Base-by-base conservation (phyloP, 2,888 invertebrate species). In the Patella caerulea region DNA sequence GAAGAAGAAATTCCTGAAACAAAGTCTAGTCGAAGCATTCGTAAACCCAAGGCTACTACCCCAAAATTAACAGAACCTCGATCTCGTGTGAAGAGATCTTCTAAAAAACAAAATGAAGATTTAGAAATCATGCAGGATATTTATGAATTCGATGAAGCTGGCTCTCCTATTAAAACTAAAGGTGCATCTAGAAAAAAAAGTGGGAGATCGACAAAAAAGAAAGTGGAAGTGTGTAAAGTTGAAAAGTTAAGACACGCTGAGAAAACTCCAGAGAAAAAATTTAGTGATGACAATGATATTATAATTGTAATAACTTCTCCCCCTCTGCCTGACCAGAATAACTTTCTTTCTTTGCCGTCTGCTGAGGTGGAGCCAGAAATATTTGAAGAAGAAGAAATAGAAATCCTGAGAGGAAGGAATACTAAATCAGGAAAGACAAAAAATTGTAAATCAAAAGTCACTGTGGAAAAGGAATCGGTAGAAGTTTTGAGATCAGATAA, bases 61-160 rank as follows among this genome's bases (percentile, higher is more conserved):
- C 24, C 65, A 12, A 65, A 65, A 24, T 24, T 14, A 19, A 19
- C 65, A 19, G 24, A 65, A 14, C 11, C 24, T 11, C 19, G 65
- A 14, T 65, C 65, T 2, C 9, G 72, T n/a, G 52, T 19, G 7
- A 70, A 70, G 9, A 70, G 29, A 70, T 70, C 70, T 70, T 72
- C 54, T 24, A 72, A 2, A 9, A 72, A 9, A 15, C 65, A 65
- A 14, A 24, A 3, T 9, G 53, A 45, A 19, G 65, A 65, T n/a
- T n/a, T 65, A 12, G 19, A 19, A 65, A 65, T 65, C 14, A 14
- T 65, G 12, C 12, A 65, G 24, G 75, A 78, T 75, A 53, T 78
- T n/a, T 78, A 54, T 75, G 72, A 72, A 19, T 75, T 78, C 70
- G 71, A 72, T 75, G 78, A 78, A 34, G 52, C 53, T 14, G 78